Conservation (phyloP, 2,797 vertebrate species). For the Lateolabrax maculatus region DNA sequence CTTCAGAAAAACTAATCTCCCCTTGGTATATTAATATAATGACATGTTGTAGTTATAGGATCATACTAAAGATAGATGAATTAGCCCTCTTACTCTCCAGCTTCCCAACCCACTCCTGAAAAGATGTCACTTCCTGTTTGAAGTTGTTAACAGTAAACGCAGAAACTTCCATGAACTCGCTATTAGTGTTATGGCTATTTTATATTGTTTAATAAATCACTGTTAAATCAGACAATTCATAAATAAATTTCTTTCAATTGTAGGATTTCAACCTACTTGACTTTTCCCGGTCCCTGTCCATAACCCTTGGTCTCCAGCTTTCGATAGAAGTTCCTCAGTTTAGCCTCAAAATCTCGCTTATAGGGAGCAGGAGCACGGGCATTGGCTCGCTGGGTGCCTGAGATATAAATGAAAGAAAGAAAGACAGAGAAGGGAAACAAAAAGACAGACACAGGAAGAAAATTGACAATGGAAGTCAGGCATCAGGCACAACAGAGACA, state of each 20-base stretch:
- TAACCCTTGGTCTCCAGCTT: constrained; percentile 98
- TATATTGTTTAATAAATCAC: not conserved
- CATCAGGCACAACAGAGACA: not conserved
- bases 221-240: not conserved
- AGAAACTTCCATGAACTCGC: not conserved
- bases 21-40: not conserved
- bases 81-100: not conserved
- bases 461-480: not conserved
- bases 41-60: not conserved
- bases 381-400: constrained; percentile 97
- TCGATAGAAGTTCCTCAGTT: constrained; percentile 98
- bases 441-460: not conserved
- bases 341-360: constrained; percentile 98
- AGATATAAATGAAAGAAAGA: not conserved
- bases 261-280: constrained; percentile 88
- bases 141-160: not conserved
- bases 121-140: not conserved
- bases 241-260: not conserved
- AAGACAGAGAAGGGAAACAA: not conserved
- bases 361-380: constrained; percentile 97
- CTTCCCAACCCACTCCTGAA: not conserved
- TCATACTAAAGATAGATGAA: not conserved
- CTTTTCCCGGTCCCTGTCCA: constrained; percentile 96
- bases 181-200: not conserved
- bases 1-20: not conserved